These are phyloP conservation scores for Latrodectus elegans DNA, from an alignment of 2,888 invertebrate species.

Conservation along the genomic window DNA sequence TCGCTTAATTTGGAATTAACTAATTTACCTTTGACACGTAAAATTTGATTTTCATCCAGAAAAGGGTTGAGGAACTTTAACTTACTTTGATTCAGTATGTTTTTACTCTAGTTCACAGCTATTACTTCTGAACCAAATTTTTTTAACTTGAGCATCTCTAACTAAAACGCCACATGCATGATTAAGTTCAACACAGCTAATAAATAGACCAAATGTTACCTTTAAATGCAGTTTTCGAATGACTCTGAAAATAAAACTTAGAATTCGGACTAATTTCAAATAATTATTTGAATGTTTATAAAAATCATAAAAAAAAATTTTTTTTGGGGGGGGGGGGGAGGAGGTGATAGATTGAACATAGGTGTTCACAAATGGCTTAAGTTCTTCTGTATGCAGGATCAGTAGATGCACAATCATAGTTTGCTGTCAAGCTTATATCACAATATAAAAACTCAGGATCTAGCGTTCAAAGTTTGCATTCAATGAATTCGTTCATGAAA, in stretches of 20 bases:
- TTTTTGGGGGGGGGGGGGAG: no score
- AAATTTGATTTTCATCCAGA: conserved; percentile 2
- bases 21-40: conserved; percentile 17
- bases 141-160: background rate
- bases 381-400: background rate
- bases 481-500: background rate
- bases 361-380: background rate
- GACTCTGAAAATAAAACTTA: background rate
- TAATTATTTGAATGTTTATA: background rate
- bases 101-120: background rate
- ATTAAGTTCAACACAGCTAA: background rate
- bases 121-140: background rate
- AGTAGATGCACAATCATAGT: background rate
- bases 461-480: background rate
- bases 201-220: no score
- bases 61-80: background rate
- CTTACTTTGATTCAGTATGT: background rate
- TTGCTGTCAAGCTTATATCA: background rate
- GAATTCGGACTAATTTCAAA: background rate
- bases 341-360: no score
- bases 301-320: background rate
- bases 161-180: background rate
- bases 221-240: background rate
- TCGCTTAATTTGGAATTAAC: background rate
- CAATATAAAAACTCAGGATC: conserved; percentile 1